Evolutionary conservation across 2,888 invertebrate genomes (phyloP).

Genomic region (Pachliopta kotzebuea): DNA sequence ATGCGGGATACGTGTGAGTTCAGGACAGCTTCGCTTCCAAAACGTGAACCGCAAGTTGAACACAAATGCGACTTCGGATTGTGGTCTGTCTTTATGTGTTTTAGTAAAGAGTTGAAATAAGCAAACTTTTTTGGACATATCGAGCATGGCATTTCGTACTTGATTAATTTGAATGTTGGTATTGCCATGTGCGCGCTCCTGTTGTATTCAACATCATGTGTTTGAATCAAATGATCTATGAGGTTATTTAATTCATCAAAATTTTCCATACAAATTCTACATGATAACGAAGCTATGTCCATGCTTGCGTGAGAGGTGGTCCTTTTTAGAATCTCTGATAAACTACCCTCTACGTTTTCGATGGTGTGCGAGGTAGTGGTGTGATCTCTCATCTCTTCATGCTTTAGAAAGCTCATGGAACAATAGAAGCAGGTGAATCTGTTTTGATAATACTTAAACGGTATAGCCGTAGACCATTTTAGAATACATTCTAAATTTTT

Average conservation of each 20-base stretch:
- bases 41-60: slow-evolving; percentile 40
- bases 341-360: slow-evolving; percentile 32
- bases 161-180: slow-evolving; percentile 40
- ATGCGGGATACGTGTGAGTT: slow-evolving; percentile 38
- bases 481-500: slow-evolving; percentile 39
- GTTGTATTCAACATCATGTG: slow-evolving; percentile 40
- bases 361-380: slow-evolving; percentile 35
- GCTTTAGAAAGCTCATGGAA: slow-evolving; percentile 39
- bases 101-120: slow-evolving; percentile 42
- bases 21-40: slow-evolving; percentile 38
- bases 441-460: slow-evolving; percentile 48
- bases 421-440: slow-evolving; percentile 49
- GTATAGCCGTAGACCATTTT: slow-evolving; percentile 44
- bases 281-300: slow-evolving; percentile 41
- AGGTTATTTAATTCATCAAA: slow-evolving; percentile 35
- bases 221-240: slow-evolving; percentile 39
- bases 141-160: slow-evolving; percentile 40
- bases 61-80: slow-evolving; percentile 41
- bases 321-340: slow-evolving; percentile 32
- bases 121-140: slow-evolving; percentile 38
- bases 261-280: slow-evolving; percentile 41
- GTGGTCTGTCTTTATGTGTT: slow-evolving; percentile 43
- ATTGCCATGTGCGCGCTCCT: slow-evolving; percentile 36
- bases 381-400: slow-evolving; percentile 40
- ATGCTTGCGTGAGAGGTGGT: slow-evolving; percentile 39